Base-by-base conservation (phyloP, 2,113 vertebrate species). In the Beaufortia kweichowensis region DNA sequence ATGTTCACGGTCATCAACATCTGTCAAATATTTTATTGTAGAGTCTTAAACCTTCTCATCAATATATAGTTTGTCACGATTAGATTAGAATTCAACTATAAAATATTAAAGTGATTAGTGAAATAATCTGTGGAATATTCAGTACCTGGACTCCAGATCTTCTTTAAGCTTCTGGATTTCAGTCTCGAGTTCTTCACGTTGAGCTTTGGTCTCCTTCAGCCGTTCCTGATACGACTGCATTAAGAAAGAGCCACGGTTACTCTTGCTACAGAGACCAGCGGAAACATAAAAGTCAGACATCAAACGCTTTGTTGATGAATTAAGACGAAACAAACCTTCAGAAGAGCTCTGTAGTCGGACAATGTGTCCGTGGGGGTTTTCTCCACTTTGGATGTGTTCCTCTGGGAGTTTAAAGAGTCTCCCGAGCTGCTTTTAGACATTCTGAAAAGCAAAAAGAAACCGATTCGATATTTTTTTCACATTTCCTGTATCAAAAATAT, bases 141-240 rank as follows among this genome's bases (percentile, higher is more conserved):
- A 33, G 31, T 19, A 95, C 94, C 94, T 94, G 29, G 61, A 85
- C 83, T 94, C 92, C 86, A 95, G 72, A 68, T 93, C 94, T 83
- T 90, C 89, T 70, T 91, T 94, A 57, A 95, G 86, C 15, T 66
- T 82, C 75, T 83, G 74, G 21, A 94, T 94, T 83, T 95, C 93
- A 82, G 67, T 86, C 76, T 89, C 73, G 65, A 94, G 91, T 73
- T 89, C 81, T 60, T 94, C 91, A 0, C 90, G 91, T 82, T 89
- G 92, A 77, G 41, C 64, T 71, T 85, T 91, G 56, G 89, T 87
- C 68, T 92, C 92, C 65, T n/a, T 76, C 8, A 95, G 92, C 76
- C 95, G 93, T 26, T 93, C 93, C 87, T 93, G 92, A 79, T 92
- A 94, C 4, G 92, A 93, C 94, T 77, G 87, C 39, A 26, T 23